Evolutionary conservation across 2,797 vertebrate species (phyloP).

Genomic region (Varecia variegata): DNA sequence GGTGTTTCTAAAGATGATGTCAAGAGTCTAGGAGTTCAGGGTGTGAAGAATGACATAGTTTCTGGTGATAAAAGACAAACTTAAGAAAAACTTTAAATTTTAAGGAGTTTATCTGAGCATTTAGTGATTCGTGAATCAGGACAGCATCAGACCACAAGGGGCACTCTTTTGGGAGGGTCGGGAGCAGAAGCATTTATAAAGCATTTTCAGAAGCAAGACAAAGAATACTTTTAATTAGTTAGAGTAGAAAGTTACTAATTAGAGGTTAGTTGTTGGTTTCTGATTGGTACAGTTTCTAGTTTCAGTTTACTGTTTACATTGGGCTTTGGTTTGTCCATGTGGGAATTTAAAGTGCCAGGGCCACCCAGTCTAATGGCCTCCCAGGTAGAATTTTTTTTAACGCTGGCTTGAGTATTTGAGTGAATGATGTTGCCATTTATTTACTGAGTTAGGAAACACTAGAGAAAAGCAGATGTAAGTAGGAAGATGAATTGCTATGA

Average conservation of each 20-base stretch:
- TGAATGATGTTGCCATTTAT: neutral
- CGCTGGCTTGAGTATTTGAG: neutral
- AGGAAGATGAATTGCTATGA: neutral
- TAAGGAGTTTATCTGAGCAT: neutral
- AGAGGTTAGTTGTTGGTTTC: too few relatives aligned
- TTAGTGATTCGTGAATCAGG: neutral
- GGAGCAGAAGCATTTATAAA: neutral
- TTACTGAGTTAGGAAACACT: neutral
- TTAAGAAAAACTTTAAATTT: neutral
- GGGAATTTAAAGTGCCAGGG: neutral
- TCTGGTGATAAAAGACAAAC: neutral
- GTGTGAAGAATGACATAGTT: neutral
- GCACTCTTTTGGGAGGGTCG: neutral
- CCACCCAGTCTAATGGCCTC: neutral
- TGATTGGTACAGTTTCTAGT: too few relatives aligned
- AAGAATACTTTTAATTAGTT: neutral
- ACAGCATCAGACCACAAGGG: neutral
- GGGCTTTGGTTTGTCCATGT: too few relatives aligned
- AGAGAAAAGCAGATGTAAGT: neutral
- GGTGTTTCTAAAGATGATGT: neutral
- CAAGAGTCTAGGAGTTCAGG: neutral
- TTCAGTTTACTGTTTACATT: too few relatives aligned
- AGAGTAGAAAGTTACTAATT: neutral
- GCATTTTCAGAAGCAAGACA: neutral
- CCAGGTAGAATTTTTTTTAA: neutral